Base-by-base conservation (phyloP, 2,888 invertebrate species). In the Lathronympha strigana region DNA sequence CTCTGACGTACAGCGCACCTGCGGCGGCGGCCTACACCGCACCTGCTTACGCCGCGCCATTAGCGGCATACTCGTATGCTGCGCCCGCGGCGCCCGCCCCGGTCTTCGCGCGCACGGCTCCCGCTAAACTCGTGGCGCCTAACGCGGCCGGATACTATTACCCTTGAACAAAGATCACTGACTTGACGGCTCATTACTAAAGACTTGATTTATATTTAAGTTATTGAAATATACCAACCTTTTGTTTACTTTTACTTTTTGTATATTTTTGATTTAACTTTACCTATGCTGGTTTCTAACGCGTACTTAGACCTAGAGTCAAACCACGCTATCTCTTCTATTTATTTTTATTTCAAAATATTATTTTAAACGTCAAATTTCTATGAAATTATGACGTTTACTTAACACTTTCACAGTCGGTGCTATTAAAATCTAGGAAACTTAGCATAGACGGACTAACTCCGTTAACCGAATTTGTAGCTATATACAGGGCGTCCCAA, bases 61-160 rank as follows among this genome's bases (percentile, higher is more conserved):
- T 72, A 4, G 70, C 79, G 25, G 76, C 78, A 92, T 93, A n/a
- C n/a, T n/a, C n/a, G n/a, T n/a, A 60, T 92, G 68, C 69, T 33
- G 72, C 73, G 25, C 67, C 71, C 17, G 94, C 94, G 93, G 95
- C 94, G 4, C 57, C 68, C 81, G 77, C 92, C 84, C 74, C 95
- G 75, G 84, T 95, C 93, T 76, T 92, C 85, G 77, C 95, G 94
- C 74, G 94, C 71, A 79, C 95, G 93, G 77, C 95, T 90, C 75
- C 96, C 90, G 90, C 95, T 90, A 81, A 95, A 76, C 31, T 95
- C 85, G 82, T 95, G 88, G 75, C 95, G 88, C 83, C 76, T 53
- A 80, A 81, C 38, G 84, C 74, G n/a, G 72, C 87, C 28, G 89
- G 88, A 62, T 90, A 90, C 79, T 82, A 88, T 63, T 89, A 90